A percentile compares a stretch with the other conserved stretches of the same genome.
These are phyloP conservation scores for Ctenodactylus gundi DNA, from an alignment of 2,113 vertebrate species.

Conservation along the genomic window DNA sequence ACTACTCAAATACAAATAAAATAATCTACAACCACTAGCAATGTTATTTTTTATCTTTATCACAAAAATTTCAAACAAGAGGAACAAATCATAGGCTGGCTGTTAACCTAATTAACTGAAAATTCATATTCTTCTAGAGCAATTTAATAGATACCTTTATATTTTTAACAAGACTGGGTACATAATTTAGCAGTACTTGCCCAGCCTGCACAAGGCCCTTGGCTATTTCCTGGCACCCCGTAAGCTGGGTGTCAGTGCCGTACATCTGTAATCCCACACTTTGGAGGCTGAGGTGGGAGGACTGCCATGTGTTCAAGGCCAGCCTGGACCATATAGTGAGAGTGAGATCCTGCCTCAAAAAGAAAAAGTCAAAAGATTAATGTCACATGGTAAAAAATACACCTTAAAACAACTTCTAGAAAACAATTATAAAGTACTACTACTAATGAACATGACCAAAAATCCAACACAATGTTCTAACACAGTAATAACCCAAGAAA, in stretches of 20 bases:
- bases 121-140: neutral
- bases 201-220: too few species aligned
- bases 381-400: neutral
- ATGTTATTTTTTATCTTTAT: neutral
- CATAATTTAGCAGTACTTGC: too few species aligned
- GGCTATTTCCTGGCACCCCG: too few species aligned
- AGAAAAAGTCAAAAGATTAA: neutral
- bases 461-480: neutral
- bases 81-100: neutral
- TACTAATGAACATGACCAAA: neutral
- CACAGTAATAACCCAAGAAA: neutral
- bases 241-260: too few species aligned
- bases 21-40: neutral
- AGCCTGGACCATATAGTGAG: too few species aligned
- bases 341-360: too few species aligned
- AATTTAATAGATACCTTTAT: too few species aligned
- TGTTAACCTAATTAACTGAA: neutral
- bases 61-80: neutral
- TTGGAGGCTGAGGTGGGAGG: too few species aligned
- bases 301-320: too few species aligned
- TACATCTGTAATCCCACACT: too few species aligned
- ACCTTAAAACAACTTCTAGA: constrained; percentile 23
- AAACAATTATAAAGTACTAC: too few species aligned
- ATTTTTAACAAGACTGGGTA: too few species aligned
- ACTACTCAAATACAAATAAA: neutral